phyloP scores from a whole-genome alignment of 37 sponge, comb jelly and placozoan species.

The Cladorhizidae sp. region DNA sequence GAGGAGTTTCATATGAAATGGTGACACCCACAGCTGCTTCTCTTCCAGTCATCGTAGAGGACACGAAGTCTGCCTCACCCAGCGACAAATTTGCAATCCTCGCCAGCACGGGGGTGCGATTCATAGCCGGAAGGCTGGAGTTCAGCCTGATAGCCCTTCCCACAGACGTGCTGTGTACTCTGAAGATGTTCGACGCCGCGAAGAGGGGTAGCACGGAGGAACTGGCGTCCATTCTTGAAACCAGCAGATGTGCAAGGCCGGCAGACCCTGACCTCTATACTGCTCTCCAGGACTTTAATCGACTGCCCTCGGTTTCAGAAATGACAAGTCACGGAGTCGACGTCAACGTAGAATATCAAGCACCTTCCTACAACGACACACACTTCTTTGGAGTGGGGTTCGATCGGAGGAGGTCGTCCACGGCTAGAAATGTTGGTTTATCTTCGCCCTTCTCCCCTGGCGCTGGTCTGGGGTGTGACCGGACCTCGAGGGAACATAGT shows the following conservation, averaged over 20 bases:
- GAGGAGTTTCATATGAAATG: too few species aligned
- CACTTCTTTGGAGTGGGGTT: neutral
- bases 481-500: neutral
- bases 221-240: conserved; percentile 23
- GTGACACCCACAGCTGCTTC: too few species aligned
- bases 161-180: conserved; percentile 2
- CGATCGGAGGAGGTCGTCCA: conserved; percentile 1
- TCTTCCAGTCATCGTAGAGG: too few species aligned
- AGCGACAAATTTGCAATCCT: neutral
- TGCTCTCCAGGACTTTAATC: neutral
- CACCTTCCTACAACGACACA: conserved; percentile 34
- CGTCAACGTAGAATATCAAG: conserved; percentile 49
- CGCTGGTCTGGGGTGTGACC: neutral
- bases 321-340: conserved; percentile 35
- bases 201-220: conserved; percentile 13
- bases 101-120: conserved; percentile 18
- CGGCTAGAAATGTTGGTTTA: neutral
- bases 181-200: conserved; percentile 56
- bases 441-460: neutral
- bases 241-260: neutral
- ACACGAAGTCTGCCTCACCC: neutral
- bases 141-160: conserved; percentile 67
- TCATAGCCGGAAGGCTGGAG: conserved; percentile 49
- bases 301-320: neutral
- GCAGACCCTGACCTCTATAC: neutral